These are phyloP conservation scores for Heliconius himera DNA, from an alignment of 1,140 invertebrate genomes.

Conservation along the genomic window DNA sequence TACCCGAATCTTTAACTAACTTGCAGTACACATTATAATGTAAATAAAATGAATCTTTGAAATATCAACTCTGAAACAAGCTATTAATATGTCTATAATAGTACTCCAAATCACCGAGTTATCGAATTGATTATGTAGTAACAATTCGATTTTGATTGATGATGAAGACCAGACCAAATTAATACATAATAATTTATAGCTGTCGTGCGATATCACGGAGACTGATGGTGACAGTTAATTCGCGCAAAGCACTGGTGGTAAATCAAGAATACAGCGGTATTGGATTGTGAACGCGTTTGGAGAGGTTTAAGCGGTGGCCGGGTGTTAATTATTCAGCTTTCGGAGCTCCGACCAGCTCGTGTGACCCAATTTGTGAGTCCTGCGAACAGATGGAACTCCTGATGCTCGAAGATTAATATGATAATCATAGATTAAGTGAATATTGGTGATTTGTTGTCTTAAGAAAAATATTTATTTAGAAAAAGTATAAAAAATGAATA, in stretches of 20 bases:
- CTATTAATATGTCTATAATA: neutral
- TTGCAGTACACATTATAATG: no score
- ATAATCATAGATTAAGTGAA: conserved; percentile 11
- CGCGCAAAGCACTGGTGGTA: conserved; percentile 2
- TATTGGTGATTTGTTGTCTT: neutral
- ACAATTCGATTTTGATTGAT: conserved; percentile 1
- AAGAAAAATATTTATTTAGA: no score
- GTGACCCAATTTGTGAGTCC: conserved; percentile 55
- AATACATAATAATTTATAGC: neutral
- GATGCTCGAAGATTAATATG: conserved; percentile 8
- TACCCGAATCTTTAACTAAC: no score
- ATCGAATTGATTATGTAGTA: neutral
- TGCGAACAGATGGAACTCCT: conserved; percentile 45
- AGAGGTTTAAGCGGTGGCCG: conserved; percentile 47
- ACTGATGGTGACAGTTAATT: conserved; percentile 15
- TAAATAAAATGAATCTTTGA: no score
- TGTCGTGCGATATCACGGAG: neutral
- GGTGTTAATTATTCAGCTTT: conserved; percentile 63
- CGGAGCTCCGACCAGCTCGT: conserved; percentile 43
- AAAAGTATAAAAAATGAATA: no score
- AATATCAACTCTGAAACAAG: no score
- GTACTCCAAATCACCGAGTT: neutral
- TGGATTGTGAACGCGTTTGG: conserved; percentile 16
- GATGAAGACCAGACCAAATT: neutral
- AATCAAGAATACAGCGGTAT: conserved; percentile 16